Conservation (phyloP, 2,888 invertebrate species). For the Tetanocera ferruginea region DNA sequence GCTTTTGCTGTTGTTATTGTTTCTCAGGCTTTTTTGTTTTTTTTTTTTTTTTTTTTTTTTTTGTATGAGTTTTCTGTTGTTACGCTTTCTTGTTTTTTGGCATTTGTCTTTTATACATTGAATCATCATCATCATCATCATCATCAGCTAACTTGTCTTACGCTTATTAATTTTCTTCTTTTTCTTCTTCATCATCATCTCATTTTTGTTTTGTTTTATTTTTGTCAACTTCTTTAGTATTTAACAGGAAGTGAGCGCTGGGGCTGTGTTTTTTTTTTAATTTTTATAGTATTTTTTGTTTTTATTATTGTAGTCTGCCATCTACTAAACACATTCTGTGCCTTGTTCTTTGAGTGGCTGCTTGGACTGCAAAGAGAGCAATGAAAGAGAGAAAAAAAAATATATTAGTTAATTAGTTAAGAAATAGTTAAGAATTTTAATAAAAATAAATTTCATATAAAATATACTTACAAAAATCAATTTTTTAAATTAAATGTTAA, state of each 20-base stretch:
- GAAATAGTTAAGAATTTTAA: not conserved
- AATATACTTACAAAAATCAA: not conserved
- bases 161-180: not conserved
- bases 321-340: slow-evolving; percentile 80
- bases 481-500: too few species aligned
- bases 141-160: not conserved
- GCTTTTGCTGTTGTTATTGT: not conserved
- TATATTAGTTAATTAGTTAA: not conserved
- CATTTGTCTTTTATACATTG: slow-evolving; percentile 11
- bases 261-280: slow-evolving; percentile 24
- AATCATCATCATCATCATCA: not conserved
- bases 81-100: slow-evolving; percentile 5
- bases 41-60: not conserved
- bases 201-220: not conserved
- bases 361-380: slow-evolving; percentile 78
- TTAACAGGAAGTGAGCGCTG: slow-evolving; percentile 3
- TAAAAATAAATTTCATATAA: not conserved
- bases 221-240: not conserved
- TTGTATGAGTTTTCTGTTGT: not conserved
- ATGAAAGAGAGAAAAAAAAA: slow-evolving; percentile 38
- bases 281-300: not conserved
- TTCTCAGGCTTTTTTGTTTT: slow-evolving; percentile 5
- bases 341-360: slow-evolving; percentile 85
- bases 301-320: too few species aligned
- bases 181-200: not conserved